Conservation (phyloP, 2,113 vertebrate species). For the Forbesichthys papilliferus region DNA sequence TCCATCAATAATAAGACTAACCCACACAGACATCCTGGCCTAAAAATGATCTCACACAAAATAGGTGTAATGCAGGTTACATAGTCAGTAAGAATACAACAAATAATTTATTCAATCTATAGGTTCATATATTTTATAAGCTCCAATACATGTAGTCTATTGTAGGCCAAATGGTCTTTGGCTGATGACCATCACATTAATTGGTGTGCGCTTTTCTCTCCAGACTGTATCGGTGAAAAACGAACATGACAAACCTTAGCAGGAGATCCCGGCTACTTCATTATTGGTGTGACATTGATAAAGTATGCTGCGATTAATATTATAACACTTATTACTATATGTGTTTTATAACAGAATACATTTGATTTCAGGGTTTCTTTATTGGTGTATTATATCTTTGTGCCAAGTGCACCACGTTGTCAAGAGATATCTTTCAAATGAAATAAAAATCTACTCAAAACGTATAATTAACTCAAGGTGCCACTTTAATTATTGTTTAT, state of each 20-base stretch:
- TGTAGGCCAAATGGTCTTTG: slow-evolving; percentile 47
- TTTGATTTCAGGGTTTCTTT: slow-evolving; percentile 49
- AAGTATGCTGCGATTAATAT: slow-evolving; percentile 71
- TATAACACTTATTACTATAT: slow-evolving; percentile 52
- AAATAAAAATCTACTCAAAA: slow-evolving; percentile 27
- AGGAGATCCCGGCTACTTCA: slow-evolving; percentile 66
- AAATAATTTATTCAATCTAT: too few species aligned
- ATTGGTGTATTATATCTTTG: slow-evolving; percentile 31
- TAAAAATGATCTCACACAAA: too few species aligned
- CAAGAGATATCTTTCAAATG: slow-evolving; percentile 40
- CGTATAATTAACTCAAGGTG: slow-evolving; percentile 52
- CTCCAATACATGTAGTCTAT: slow-evolving; percentile 41
- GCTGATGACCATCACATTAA: slow-evolving; percentile 70
- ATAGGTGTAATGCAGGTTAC: too few species aligned
- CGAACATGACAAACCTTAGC: slow-evolving; percentile 54
- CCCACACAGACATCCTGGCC: too few species aligned
- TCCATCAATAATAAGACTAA: too few species aligned
- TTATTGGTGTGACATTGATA: slow-evolving; percentile 69
- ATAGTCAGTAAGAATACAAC: too few species aligned
- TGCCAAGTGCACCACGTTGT: slow-evolving; percentile 28
- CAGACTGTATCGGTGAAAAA: slow-evolving; percentile 55
- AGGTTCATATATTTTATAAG: slow-evolving; percentile 15
- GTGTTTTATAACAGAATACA: slow-evolving; percentile 41
- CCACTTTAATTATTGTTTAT: slow-evolving; percentile 42
- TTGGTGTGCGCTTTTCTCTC: slow-evolving; percentile 34